Evolutionary conservation across 2,797 vertebrate species (phyloP).

Genomic region (Scleropages formosus): DNA sequence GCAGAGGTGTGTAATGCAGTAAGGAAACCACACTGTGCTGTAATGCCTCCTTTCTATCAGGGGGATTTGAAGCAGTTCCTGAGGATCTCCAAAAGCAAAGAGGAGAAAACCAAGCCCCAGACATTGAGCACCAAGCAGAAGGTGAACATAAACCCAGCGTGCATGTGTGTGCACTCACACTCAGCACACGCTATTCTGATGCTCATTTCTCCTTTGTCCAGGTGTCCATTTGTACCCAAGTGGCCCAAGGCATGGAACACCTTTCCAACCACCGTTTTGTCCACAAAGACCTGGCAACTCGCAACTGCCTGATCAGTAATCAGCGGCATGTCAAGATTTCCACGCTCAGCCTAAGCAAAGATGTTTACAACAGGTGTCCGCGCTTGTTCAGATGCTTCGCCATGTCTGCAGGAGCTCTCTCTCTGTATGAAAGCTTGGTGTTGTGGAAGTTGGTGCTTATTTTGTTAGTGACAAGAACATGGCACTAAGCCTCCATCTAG

Average conservation of each 20-base stretch:
- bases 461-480: neutral
- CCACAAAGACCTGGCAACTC: conserved; percentile 90
- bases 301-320: conserved; percentile 91
- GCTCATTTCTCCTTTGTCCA: conserved; percentile 44
- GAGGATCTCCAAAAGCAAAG: conserved; percentile 91
- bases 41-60: conserved; percentile 57
- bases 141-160: conserved; percentile 61
- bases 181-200: neutral
- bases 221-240: conserved; percentile 91
- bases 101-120: conserved; percentile 88
- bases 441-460: no score
- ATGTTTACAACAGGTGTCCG: conserved; percentile 92
- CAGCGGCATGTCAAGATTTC: conserved; percentile 91
- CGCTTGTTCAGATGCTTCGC: neutral
- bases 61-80: conserved; percentile 97
- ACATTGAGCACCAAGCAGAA: conserved; percentile 92
- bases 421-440: no score
- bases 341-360: conserved; percentile 89
- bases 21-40: no score
- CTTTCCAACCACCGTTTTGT: conserved; percentile 91
- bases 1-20: no score
- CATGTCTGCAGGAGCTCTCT: neutral
- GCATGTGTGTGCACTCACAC: neutral
- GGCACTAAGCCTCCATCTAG: conserved; percentile 12
- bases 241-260: conserved; percentile 94